Evolutionary conservation across 37 sponge, comb jelly and placozoan species (phyloP), one percentile per base, ranked within the genome.

Genomic region (Amphimedon queenslandica): DNA sequence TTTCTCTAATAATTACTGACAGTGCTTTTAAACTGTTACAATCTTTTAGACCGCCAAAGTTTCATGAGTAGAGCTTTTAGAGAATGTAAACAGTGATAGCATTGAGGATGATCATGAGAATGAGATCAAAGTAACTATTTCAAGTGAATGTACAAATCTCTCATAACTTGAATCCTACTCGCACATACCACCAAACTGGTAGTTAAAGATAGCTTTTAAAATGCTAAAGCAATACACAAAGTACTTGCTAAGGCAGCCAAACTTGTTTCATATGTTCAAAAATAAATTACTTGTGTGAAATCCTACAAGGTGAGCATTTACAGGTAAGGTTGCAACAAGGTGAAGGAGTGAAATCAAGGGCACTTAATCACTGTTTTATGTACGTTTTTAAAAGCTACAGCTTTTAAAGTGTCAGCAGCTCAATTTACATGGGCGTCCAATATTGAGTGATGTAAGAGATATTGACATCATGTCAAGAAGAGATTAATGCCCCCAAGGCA

Each of bases 191-290:
- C 40, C 20, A 41, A 69, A 37, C 47, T 69, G 23, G 38, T 32
- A 29, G 43, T 69, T 4, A 69, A 69, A 33, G 75, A 74, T 39
- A 64, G 75, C 3, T n/a, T 58, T 74, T 18, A 74, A 74, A 29
- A 21, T 35, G 31, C 64, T 20, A 16, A 28, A 60, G 20, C 41
- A 35, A 60, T 74, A 21, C 16, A 2, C 27, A 25, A 42, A 37
- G 24, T 61, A 4, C 63, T 74, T 1, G 23, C 23, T 4, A 76
- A 76, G 53, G 53, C 35, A 20, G 24, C 69, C n/a, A 67, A 67
- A 37, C 4, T 71, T 5, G 51, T 71, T 27, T 37, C 72, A 13
- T 71, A 41, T 71, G 72, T 71, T 71, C 56, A 55, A 16, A 71
- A 25, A 71, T 71, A 47, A 21, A 71, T 71, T 47, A 27, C 31